Base-by-base conservation (phyloP, 1,140 invertebrate genomes). In the Laupala kohalensis region DNA sequence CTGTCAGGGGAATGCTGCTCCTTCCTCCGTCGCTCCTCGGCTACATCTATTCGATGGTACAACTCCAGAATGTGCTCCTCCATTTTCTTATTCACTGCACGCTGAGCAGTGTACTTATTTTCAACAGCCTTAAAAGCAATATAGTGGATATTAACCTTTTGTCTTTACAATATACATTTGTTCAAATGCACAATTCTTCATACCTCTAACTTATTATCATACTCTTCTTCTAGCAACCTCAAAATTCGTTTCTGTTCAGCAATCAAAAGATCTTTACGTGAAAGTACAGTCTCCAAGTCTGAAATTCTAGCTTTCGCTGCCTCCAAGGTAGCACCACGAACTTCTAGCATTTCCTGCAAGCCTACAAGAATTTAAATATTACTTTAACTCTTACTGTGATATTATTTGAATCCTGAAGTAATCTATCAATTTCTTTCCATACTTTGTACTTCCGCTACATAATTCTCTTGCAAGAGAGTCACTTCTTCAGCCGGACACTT, bases 71-170 rank as follows among this genome's bases (percentile, higher is more conserved):
- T 86, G 71, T 88, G 85, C 62, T 86, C 84, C 75, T 92, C 90
- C 70, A 89, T 80, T 53, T 86, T 82, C 71, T 88, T 81, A 78
- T 89, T 89, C 28, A 90, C 87, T 27, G 85, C 82, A 75, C 87
- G 84, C 74, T 91, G 86, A 6, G 86, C 84, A 69, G 85, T 83
- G 77, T 91, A 92, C 77, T 92, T 92, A 64, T 87, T 88, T 75
- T 89, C 88, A 2, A 91, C 81, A 4, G 88, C 85, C 78, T 78
- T 64, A 62, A 72, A 69, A 86, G 78, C 37, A 84, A 53, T 13
- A 53, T 53, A 53, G 37, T n/a, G 76, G 70, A 63, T 13, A 13
- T 63, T n/a, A 63, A 63, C 12, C 12, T 63, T 63, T 13, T n/a
- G 12, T 13, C 12, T 63, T 13, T n/a, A 63, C n/a, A 63, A 63